Evolutionary conservation across 2,888 invertebrate genomes (phyloP), one percentile per base, ranked within the genome.

Genomic region (Seira sanloemensis): DNA sequence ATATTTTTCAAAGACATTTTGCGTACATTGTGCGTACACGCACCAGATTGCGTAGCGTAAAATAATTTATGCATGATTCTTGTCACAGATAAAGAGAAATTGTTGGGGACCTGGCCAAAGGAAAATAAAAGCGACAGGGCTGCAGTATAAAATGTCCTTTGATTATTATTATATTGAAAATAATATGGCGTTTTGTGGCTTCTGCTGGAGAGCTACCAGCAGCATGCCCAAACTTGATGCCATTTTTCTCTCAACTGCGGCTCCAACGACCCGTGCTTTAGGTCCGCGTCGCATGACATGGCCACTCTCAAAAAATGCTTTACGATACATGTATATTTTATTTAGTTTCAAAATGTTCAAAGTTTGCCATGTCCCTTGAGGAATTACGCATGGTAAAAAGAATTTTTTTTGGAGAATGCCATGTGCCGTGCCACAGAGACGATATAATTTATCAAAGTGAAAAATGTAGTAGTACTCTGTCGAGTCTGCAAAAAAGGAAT

Each of bases 1-100:
- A n/a, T 37, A 9, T 5, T 37, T 37, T 37, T 37, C 37, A 37
- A 37, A 37, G 37, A 37, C 37, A 37, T 37, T 37, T 37, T 37
- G 37, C 37, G 37, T 37, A 37, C 12, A 37, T n/a, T n/a, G 37
- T 37, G 37, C 37, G 37, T 37, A 37, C 12, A 37, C 37, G 37
- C 37, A 37, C 7, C 12, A 37, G 37, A 37, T 12, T 37, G 37
- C 37, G 37, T 37, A 37, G 12, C 37, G 12, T 37, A 19, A 66
- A 25, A 78, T 78, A 78, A 78, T 78, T 78, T 78, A 78, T 78
- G 69, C 78, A 71, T 78, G 78, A 78, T 78, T 12, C 62, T 69
- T 78, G 21, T 23, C 62, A 27, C 54, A 27, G 78, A 78, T 78
- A 78, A 78, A 68, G 65, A 26, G 58, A 37, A 58, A 25, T 67